These are phyloP conservation scores for Solen grandis DNA, from an alignment of 1,140 invertebrate genomes.

Conservation along the genomic window DNA sequence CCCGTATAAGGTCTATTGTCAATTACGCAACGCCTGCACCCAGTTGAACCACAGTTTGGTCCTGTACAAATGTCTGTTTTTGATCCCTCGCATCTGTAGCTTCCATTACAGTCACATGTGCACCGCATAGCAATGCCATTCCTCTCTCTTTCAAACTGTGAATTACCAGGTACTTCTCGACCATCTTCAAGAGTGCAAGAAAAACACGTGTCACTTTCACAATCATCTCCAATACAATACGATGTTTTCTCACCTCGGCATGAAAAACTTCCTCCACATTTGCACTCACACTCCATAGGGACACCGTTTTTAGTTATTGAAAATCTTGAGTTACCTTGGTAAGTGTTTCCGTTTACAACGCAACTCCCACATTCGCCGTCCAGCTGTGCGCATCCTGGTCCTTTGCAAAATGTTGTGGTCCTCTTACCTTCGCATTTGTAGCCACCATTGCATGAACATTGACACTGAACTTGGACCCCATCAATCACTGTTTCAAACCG, in stretches of 20 bases:
- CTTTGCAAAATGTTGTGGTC: conserved; percentile 18
- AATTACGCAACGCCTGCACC: conserved; percentile 60
- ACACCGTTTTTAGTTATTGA: conserved; percentile 6
- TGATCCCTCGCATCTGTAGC: conserved; percentile 25
- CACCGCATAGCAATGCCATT: conserved; percentile 30
- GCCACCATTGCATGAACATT: conserved; percentile 38
- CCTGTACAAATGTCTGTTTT: conserved; percentile 29
- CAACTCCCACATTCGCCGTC: conserved; percentile 16
- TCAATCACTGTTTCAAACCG: conserved; percentile 46
- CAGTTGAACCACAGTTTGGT: conserved; percentile 32
- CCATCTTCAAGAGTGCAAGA: conserved; percentile 17
- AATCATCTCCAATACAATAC: conserved; percentile 29
- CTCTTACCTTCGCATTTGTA: conserved; percentile 30
- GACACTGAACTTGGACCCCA: conserved; percentile 18
- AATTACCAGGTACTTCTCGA: not conserved
- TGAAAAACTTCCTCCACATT: conserved; percentile 29
- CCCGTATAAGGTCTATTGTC: conserved; percentile 61
- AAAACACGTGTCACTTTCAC: not conserved
- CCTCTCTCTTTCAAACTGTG: conserved; percentile 14
- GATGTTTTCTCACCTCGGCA: conserved; percentile 27
- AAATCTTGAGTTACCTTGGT: conserved; percentile 35
- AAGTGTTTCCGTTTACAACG: conserved; percentile 14
- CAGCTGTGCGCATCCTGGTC: conserved; percentile 1
- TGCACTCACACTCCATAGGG: conserved; percentile 27
- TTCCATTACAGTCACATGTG: conserved; percentile 32